phyloP scores from a whole-genome alignment of 2,797 vertebrate species.

The Alexandromys oeconomus region DNA sequence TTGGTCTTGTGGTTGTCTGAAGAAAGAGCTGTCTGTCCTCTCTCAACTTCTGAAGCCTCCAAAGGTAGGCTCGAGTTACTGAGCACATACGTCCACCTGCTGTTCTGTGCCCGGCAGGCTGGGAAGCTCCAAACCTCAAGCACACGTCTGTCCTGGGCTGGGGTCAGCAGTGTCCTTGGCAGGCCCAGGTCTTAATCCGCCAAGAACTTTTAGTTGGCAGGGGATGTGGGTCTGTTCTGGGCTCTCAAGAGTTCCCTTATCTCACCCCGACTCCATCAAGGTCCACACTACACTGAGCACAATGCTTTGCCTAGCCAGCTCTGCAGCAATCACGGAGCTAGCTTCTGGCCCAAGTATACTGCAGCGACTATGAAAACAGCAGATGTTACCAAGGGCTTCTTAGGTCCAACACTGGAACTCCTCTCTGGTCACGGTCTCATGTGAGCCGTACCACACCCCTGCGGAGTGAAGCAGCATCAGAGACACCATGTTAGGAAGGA shows the following conservation, averaged over 20 bases:
- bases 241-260: not conserved
- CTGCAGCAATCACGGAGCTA: not conserved
- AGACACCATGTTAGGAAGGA: not conserved
- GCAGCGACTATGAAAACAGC: not conserved
- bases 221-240: not conserved
- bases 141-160: slow-evolving; percentile 65
- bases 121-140: not conserved
- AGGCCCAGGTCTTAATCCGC: not conserved
- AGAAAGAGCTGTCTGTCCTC: slow-evolving; percentile 84
- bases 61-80: slow-evolving; percentile 75
- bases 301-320: not conserved
- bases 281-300: not conserved
- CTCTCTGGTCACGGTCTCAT: not conserved
- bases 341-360: not conserved
- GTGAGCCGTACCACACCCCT: not conserved
- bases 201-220: not conserved
- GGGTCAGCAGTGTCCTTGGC: slow-evolving; percentile 75
- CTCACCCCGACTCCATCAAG: not conserved
- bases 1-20: slow-evolving; percentile 76
- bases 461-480: not conserved
- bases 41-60: slow-evolving; percentile 70
- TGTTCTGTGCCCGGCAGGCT: not conserved
- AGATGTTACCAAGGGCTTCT: not conserved
- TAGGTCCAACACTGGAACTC: not conserved
- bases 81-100: slow-evolving; percentile 67